Percentiles rank a stretch among this genome's conserved stretches.
Conservation (phyloP, 2,797 vertebrate genomes). For the Pampus argenteus region DNA sequence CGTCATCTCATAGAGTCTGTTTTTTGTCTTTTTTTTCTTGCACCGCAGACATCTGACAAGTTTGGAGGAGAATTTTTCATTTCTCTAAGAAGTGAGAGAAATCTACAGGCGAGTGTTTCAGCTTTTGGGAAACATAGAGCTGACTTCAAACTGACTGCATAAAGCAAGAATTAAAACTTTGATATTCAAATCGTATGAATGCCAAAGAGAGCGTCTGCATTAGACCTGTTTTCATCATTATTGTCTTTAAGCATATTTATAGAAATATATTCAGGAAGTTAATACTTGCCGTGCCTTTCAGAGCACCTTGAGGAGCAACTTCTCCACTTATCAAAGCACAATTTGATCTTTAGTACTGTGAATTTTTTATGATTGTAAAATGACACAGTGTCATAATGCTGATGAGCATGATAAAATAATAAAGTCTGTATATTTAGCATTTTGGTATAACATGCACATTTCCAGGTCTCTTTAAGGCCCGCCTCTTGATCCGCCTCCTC, state of each 20-base stretch:
- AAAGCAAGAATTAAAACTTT: slow-evolving; percentile 34
- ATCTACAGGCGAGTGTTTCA: slow-evolving; percentile 15
- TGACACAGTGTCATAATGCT: background rate
- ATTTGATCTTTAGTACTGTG: background rate
- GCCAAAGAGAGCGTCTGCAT: slow-evolving; percentile 19
- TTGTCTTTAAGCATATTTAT: slow-evolving; percentile 11
- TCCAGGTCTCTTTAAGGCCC: background rate
- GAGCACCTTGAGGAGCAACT: background rate
- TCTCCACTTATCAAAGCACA: background rate
- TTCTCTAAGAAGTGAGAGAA: slow-evolving; percentile 32
- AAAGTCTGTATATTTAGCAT: no score
- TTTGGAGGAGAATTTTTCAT: slow-evolving; percentile 29
- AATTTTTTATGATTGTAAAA: background rate
- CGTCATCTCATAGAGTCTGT: background rate
- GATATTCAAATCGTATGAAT: slow-evolving; percentile 45
- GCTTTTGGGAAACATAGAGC: slow-evolving; percentile 20
- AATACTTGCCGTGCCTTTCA: background rate
- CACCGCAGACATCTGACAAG: slow-evolving; percentile 14
- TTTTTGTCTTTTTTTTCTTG: background rate
- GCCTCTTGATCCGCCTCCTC: no score
- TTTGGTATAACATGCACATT: background rate
- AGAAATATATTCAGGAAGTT: slow-evolving; percentile 20
- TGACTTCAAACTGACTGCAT: slow-evolving; percentile 37
- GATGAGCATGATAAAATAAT: background rate
- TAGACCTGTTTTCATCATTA: slow-evolving; percentile 38